Conservation (phyloP, 2,797 vertebrate species). For the Trachurus trachurus region DNA sequence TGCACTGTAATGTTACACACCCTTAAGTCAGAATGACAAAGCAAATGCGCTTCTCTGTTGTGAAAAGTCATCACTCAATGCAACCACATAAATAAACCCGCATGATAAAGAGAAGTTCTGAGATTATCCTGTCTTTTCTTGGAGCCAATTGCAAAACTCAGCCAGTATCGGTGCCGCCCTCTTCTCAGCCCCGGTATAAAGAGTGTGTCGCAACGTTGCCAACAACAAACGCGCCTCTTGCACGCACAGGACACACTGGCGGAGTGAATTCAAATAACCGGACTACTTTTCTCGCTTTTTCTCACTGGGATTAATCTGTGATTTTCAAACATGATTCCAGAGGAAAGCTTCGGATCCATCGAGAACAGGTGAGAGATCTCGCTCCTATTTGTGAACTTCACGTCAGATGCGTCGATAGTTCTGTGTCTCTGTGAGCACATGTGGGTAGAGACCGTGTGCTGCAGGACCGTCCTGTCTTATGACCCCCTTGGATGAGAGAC, state of each 20-base stretch:
- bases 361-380: conserved; percentile 87
- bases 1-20: neutral
- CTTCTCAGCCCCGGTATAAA: conserved; percentile 48
- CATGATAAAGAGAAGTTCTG: conserved; percentile 28
- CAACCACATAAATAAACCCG: conserved; percentile 26
- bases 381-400: neutral
- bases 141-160: conserved; percentile 54
- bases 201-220: conserved; percentile 40
- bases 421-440: neutral
- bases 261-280: neutral
- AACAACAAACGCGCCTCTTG: conserved; percentile 38
- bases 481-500: conserved; percentile 20
- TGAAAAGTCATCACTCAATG: neutral
- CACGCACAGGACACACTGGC: rapidly evolving
- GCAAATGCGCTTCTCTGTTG: neutral
- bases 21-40: conserved; percentile 22
- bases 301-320: conserved; percentile 12
- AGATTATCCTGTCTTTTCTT: neutral
- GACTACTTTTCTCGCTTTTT: neutral
- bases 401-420: neutral
- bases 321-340: conserved; percentile 87
- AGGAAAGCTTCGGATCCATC: conserved; percentile 84
- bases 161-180: conserved; percentile 70
- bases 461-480: conserved; percentile 31
- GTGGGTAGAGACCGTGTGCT: conserved; percentile 28